Base-by-base conservation (phyloP, 2,888 invertebrate genomes). In the Orchesellides sinensis region DNA sequence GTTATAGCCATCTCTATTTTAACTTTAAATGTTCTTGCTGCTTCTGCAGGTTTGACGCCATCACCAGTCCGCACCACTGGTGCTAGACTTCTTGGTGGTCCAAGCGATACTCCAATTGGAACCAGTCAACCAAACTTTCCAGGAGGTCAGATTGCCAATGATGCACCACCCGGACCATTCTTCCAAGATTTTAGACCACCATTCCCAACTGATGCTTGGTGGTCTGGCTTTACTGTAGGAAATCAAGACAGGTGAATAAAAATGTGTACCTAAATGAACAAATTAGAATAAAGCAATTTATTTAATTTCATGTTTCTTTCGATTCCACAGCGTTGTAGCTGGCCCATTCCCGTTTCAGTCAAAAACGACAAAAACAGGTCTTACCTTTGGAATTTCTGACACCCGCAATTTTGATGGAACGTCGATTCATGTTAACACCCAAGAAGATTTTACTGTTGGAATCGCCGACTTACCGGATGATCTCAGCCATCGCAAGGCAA, bases 341-440 rank as follows among this genome's bases (percentile, higher is more conserved):
- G 87, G 87, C 1, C 87, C 87, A 3, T 87, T 87, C 70, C 87
- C 87, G 3, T 87, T 82, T 69, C 85, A 85, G 40, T 32, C 77
- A 2, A 63, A 32, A 14, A 85, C 87, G 1, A 61, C 75, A 2
- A 56, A 78, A 17, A 47, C 49, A 0, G 87, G 87, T 12, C 59
- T 87, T 0, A 40, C 27, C 0, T 84, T 87, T 17, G 85, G 87
- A 27, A 69, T 84, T 1, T 52, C 77, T 0, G 83, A 83, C 54
- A 45, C 19, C 19, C 83, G 87, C 5, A 17, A 23, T 2, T 87
- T 87, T 72, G 87, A 87, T 27, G 85, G 85, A 23, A 83, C 84
- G 2, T 84, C 84, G 0, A 75, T 86, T 35, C 75, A 85, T n/a
- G 83, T 84, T 0, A 49, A 77, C 17, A 84, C 84, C 0, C 83